These are phyloP conservation scores for Caloenas nicobarica DNA, from an alignment of 2,113 vertebrate species.

Conservation along the genomic window DNA sequence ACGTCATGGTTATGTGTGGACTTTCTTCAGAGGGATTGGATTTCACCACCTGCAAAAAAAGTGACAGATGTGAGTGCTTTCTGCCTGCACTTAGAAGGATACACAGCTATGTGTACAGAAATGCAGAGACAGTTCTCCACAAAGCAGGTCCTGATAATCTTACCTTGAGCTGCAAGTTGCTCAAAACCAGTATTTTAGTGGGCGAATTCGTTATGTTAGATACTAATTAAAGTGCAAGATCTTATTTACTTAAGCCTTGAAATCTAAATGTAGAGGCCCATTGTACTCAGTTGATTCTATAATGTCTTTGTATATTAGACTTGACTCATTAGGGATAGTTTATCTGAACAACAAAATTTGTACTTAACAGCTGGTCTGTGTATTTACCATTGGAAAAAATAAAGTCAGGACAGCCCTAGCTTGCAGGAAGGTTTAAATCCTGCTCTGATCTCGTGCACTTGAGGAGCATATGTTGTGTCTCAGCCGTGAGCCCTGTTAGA, in stretches of 20 bases:
- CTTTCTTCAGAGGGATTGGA: constrained; percentile 69
- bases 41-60: constrained; percentile 87
- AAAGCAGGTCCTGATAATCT: not conserved
- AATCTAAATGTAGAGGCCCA: not conserved
- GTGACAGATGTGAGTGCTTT: constrained; percentile 26
- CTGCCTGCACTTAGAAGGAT: not conserved
- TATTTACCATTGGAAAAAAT: not conserved
- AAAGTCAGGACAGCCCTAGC: not conserved
- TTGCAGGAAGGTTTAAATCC: not conserved
- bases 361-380: not conserved
- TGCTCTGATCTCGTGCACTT: not conserved
- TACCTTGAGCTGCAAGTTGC: not conserved
- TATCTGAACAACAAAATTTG: not conserved
- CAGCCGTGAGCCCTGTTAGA: not conserved
- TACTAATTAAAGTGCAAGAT: not conserved
- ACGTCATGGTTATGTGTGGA: constrained; percentile 72
- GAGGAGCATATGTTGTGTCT: not conserved
- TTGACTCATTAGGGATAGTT: not conserved
- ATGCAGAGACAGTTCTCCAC: not conserved
- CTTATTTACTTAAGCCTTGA: not conserved
- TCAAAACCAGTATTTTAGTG: not conserved
- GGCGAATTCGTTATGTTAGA: not conserved
- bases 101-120: not conserved
- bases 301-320: not conserved
- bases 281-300: not conserved